Percentiles rank a stretch among this genome's conserved stretches.
Conservation (phyloP, 1,140 invertebrate genomes). For the Bathynomus jamesi region DNA sequence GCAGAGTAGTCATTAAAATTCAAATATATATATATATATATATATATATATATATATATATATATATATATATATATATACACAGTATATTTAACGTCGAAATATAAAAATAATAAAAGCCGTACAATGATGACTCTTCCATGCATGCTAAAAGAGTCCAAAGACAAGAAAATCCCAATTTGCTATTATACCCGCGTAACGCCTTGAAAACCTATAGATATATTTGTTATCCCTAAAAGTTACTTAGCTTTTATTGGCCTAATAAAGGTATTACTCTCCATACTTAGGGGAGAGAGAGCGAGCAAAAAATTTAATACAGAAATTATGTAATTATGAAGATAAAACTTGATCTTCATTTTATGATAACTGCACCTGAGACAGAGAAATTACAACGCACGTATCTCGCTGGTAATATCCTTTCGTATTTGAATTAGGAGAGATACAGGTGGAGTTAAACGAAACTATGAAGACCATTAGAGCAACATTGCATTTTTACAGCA, state of each 20-base stretch:
- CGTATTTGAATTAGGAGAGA: background rate
- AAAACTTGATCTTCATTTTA: background rate
- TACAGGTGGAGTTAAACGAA: background rate
- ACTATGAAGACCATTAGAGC: background rate
- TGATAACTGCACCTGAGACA: background rate
- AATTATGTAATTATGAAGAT: slow-evolving; percentile 1
- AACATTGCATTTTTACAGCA: slow-evolving; percentile 1
- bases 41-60: slow-evolving; percentile 3
- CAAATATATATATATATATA: background rate
- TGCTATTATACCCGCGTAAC: no score
- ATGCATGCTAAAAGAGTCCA: no score
- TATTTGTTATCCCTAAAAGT: no score
- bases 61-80: slow-evolving; percentile 3
- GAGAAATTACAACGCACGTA: background rate
- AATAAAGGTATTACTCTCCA: background rate
- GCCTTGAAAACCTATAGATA: no score
- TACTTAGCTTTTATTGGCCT: background rate
- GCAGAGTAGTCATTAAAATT: background rate
- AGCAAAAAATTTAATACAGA: background rate
- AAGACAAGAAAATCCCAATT: no score
- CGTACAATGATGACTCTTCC: no score
- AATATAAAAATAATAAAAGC: no score
- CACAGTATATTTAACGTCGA: background rate
- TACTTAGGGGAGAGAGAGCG: background rate
- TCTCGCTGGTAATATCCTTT: background rate